Evolutionary conservation across 1,140 invertebrate genomes (phyloP).

Genomic region (Drosophila funebris): DNA sequence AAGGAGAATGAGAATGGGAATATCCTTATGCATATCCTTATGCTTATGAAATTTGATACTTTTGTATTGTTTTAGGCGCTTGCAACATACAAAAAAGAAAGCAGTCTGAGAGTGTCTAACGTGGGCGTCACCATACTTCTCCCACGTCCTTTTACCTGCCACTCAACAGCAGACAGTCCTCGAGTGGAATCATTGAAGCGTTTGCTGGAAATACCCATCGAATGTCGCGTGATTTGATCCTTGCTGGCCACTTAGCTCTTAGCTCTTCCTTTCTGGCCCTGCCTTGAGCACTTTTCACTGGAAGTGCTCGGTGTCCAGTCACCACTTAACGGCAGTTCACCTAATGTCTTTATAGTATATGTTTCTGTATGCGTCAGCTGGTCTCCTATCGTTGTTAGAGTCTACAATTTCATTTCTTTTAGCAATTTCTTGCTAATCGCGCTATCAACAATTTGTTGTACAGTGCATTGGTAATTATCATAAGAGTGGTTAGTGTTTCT

Average conservation of each 20-base stretch:
- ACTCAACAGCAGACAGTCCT: constrained; percentile 10
- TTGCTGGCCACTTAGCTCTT: constrained; percentile 63
- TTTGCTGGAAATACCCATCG: neutral
- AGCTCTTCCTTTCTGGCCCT: constrained; percentile 6
- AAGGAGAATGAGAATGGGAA: neutral
- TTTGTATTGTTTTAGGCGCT: constrained; percentile 55
- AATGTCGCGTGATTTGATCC: constrained; percentile 58
- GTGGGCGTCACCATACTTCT: constrained; percentile 42
- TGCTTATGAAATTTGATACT: constrained; percentile 77
- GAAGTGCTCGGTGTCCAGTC: constrained; percentile 32
- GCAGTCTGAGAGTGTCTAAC: constrained; percentile 46
- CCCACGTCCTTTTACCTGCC: constrained; percentile 45
- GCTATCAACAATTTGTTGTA: constrained; percentile 28
- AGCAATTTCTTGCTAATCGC: constrained; percentile 17
- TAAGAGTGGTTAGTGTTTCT: neutral
- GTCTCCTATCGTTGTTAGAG: neutral
- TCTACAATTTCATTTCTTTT: constrained; percentile 35
- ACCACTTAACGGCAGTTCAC: constrained; percentile 17
- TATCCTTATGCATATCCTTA: constrained; percentile 69
- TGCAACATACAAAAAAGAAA: too few species aligned
- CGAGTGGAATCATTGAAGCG: neutral
- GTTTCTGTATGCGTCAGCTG: constrained; percentile 25
- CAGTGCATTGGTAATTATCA: constrained; percentile 29
- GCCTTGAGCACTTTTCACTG: constrained; percentile 50
- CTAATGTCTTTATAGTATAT: neutral